These are phyloP conservation scores for Neosalanx taihuensis DNA, from an alignment of 2,797 vertebrate species.

Conservation along the genomic window DNA sequence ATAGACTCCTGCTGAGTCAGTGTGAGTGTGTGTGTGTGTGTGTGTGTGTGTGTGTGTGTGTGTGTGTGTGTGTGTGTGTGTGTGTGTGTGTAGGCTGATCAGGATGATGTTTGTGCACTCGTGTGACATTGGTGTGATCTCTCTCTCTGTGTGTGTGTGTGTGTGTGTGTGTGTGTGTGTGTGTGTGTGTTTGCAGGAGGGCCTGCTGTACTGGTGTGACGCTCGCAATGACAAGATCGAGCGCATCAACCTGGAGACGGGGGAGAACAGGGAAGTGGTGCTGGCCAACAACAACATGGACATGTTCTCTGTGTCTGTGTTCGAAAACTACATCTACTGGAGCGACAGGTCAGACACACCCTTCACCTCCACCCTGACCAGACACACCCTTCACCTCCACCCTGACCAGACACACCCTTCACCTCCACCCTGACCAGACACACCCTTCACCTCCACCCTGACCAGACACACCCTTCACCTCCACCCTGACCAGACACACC, in stretches of 20 bases:
- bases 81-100: neutral
- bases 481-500: no score
- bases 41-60: neutral
- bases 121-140: neutral
- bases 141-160: neutral
- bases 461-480: no score
- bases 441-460: no score
- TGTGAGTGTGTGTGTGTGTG: neutral
- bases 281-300: slow-evolving; percentile 86
- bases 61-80: neutral
- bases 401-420: no score
- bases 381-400: no score
- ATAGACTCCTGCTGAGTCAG: neutral
- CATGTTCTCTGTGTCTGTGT: slow-evolving; percentile 87
- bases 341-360: slow-evolving; percentile 78
- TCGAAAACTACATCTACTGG: slow-evolving; percentile 90
- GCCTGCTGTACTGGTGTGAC: slow-evolving; percentile 88
- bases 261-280: slow-evolving; percentile 81
- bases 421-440: no score
- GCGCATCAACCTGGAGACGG: slow-evolving; percentile 84
- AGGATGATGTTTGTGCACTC: neutral
- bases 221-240: slow-evolving; percentile 88
- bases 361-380: neutral
- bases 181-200: slow-evolving; percentile 60
- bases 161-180: neutral